Evolutionary conservation across 2,797 vertebrate genomes (phyloP), one percentile per base, ranked within the genome.

Genomic region (Gallinago stenura): DNA sequence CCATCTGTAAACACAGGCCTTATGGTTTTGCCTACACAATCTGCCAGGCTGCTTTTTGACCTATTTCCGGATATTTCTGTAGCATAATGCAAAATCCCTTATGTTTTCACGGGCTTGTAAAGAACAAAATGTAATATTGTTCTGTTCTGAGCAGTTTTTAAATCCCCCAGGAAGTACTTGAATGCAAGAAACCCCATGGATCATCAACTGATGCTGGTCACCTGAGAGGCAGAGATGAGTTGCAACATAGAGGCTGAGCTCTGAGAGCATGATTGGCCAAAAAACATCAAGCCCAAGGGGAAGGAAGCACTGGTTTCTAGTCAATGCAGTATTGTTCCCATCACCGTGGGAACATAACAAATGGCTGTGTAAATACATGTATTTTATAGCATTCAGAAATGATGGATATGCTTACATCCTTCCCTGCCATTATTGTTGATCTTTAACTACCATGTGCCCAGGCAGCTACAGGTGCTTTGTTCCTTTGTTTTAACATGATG

Each of bases 351-450:
- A 97, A 96, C 94, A 19, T 58, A 89, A 71, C 75, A 89, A 78
- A 60, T 78, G 82, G 41, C 79, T 81, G 54, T 80, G 61, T 87
- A 87, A 92, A 93, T 89, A 82, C 50, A 35, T 51, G 20, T 39
- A 64, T 86, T 95, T 86, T 86, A 57, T 31, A 90, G 87, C 82
- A 26, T 75, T 89, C 87, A 94, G 61, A 77, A 88, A 50, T 93
- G 82, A 96, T 95, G 87, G 94, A 93, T 95, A 26, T 81, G 69
- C 69, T 95, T 92, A 92, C 69, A 89, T 94, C 91, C 95, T 93
- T 93, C 72, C 87, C 82, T 57, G 7, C 33, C 61, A 8, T 81
- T 77, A 61, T 66, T 6, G 50, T 69, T 92, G 78, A 77, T 90
- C 76, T 92, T 87, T 91, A 96, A 93, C 84, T 64, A 41, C 79